Evolutionary conservation across 2,888 invertebrate species (phyloP).

Genomic region (Drosophila barbarae): DNA sequence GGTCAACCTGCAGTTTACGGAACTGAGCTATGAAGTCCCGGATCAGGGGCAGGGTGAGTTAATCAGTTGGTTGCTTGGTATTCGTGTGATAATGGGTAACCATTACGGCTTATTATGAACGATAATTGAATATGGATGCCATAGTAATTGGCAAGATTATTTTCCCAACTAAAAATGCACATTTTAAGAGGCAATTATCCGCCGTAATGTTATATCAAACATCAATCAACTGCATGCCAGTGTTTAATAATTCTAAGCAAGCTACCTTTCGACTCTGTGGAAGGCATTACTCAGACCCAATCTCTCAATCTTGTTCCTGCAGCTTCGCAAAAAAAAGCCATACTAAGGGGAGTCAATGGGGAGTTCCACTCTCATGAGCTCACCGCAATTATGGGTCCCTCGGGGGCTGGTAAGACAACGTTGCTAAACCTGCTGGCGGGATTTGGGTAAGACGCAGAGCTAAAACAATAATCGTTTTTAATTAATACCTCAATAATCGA

Average conservation of each 20-base stretch:
- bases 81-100: constrained; percentile 15
- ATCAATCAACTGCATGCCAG: constrained; percentile 3
- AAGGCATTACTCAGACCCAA: background rate
- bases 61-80: background rate
- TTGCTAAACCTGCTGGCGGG: constrained; percentile 93
- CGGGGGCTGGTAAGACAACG: constrained; percentile 95
- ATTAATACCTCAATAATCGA: background rate
- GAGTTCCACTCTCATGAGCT: constrained; percentile 91
- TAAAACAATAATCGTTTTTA: background rate
- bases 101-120: constrained; percentile 14
- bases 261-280: background rate
- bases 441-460: constrained; percentile 86
- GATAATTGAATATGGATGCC: constrained; percentile 16
- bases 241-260: background rate
- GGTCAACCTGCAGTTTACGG: constrained; percentile 90
- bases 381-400: constrained; percentile 95
- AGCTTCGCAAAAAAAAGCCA: constrained; percentile 84
- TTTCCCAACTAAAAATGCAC: constrained; percentile 20
- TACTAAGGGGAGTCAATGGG: constrained; percentile 90
- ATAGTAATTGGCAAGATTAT: constrained; percentile 23
- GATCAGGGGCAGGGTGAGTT: constrained; percentile 83
- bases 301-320: constrained; percentile 75
- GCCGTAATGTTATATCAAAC: constrained; percentile 1
- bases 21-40: constrained; percentile 89
- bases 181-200: constrained; percentile 25